phyloP scores from a whole-genome alignment of 2,797 vertebrate genomes.

The Spinus olivaceus region DNA sequence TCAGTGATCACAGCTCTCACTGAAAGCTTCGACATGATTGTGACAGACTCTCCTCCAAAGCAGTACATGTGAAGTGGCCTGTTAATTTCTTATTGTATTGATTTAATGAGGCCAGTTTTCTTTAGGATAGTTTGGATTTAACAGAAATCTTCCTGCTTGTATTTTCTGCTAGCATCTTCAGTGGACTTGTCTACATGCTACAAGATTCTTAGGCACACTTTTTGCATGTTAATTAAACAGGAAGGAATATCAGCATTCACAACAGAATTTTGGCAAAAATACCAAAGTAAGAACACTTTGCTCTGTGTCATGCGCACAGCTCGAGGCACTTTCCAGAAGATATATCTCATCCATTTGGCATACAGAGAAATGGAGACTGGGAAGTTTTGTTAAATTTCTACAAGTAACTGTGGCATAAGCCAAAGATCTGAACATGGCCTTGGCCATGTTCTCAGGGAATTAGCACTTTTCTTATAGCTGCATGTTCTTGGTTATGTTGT shows the following conservation, averaged over 20 bases:
- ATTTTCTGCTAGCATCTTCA: neutral
- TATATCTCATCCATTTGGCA: neutral
- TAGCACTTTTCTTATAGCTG: neutral
- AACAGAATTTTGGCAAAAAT: neutral
- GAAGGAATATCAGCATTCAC: neutral
- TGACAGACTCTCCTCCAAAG: neutral
- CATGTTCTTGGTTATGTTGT: neutral
- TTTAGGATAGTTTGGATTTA: neutral
- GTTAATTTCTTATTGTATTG: constrained; percentile 4
- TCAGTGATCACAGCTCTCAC: neutral
- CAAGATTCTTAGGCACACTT: neutral
- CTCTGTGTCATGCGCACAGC: accelerated
- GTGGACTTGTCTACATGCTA: neutral
- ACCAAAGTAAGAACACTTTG: neutral
- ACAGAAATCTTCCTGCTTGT: neutral
- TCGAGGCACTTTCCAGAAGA: neutral
- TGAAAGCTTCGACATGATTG: neutral
- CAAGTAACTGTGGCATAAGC: neutral
- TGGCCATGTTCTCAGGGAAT: neutral
- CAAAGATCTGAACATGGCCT: neutral
- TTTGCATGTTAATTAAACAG: neutral
- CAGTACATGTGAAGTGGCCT: neutral
- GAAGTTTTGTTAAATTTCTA: neutral
- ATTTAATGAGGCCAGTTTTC: neutral
- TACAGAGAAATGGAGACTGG: neutral